Evolutionary conservation across 37 sponge, comb jelly and placozoan species (phyloP).

Genomic region (Halisarca cf. caerulea): DNA sequence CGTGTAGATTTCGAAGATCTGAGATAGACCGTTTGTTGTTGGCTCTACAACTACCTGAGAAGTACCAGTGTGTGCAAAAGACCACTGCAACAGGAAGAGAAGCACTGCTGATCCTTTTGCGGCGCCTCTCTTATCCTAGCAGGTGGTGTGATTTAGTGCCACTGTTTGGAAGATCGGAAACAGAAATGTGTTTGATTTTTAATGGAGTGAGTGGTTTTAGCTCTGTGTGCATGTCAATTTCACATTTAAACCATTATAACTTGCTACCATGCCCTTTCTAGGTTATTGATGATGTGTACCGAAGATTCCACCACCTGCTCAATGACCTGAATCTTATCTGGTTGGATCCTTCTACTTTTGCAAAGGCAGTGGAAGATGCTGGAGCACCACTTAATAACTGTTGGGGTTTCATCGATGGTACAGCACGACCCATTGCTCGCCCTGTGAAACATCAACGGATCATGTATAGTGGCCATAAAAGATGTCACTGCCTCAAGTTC

Average conservation of each 20-base stretch:
- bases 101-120: neutral
- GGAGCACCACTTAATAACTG: neutral
- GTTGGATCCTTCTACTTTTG: neutral
- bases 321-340: neutral
- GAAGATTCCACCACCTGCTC: neutral
- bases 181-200: neutral
- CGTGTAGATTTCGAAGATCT: constrained; percentile 10
- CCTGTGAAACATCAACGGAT: neutral
- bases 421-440: neutral
- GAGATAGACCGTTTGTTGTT: neutral
- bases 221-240: neutral
- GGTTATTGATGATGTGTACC: neutral
- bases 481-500: neutral
- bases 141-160: constrained; percentile 7
- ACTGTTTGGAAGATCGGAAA: neutral
- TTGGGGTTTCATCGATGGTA: neutral
- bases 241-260: neutral
- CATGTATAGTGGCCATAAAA: neutral
- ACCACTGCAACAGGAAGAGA: neutral
- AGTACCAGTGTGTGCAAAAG: neutral
- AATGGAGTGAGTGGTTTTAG: neutral
- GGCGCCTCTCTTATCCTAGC: neutral
- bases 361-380: neutral
- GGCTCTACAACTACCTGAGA: neutral
- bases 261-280: neutral